Evolutionary conservation across 64 coral and sea anemone species (phyloP).

Genomic region (Actinia equina): DNA sequence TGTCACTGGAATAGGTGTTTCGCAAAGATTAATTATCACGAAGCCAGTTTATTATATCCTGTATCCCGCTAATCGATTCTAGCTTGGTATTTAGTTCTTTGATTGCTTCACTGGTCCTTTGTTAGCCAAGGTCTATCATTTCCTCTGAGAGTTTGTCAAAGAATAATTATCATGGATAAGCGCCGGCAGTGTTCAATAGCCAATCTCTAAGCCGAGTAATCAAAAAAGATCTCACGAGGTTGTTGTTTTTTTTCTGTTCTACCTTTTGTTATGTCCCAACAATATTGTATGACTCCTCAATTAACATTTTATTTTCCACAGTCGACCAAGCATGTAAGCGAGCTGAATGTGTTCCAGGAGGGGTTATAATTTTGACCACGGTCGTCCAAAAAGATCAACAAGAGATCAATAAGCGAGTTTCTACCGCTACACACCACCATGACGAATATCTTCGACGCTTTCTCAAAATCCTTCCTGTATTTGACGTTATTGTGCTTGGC

Average conservation of each 20-base stretch:
- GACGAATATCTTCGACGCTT: not conserved
- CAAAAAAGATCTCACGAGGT: not conserved
- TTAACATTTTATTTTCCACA: not conserved
- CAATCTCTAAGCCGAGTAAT: constrained; percentile 1
- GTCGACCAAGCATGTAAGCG: not conserved
- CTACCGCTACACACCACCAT: not conserved
- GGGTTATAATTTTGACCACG: not conserved
- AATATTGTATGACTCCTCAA: not conserved
- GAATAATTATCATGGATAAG: not conserved
- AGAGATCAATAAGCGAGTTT: not conserved
- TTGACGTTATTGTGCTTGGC: not conserved
- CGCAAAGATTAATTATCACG: not conserved
- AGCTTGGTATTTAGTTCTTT: not conserved
- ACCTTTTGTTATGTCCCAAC: not conserved
- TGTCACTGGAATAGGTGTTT: not conserved
- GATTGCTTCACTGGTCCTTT: not conserved
- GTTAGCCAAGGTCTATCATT: not conserved
- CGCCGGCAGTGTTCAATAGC: not conserved
- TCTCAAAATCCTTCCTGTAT: not conserved
- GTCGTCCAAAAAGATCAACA: not conserved
- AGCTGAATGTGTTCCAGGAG: not conserved
- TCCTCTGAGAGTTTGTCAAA: not conserved
- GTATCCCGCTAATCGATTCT: not conserved
- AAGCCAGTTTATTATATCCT: not conserved
- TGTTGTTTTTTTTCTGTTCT: not conserved